These are phyloP conservation scores for Lepidurus arcticus DNA, from an alignment of 1,140 invertebrate species.

Conservation along the genomic window DNA sequence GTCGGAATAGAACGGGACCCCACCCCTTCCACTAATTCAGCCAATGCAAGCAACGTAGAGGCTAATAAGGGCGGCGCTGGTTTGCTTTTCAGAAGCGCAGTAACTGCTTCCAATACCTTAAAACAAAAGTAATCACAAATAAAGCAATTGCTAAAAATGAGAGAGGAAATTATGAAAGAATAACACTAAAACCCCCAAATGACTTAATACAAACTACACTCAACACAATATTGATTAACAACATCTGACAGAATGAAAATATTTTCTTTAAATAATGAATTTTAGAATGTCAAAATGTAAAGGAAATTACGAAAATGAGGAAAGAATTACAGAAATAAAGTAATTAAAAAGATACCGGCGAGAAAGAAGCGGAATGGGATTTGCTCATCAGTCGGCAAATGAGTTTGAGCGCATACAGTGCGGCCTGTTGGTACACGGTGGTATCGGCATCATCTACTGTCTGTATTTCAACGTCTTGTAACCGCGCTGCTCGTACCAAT, in stretches of 20 bases:
- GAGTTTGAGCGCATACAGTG: conserved; percentile 72
- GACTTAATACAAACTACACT: no score
- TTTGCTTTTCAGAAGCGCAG: conserved; percentile 41
- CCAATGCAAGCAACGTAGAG: conserved; percentile 69
- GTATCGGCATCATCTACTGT: conserved; percentile 46
- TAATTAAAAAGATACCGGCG: conserved; percentile 35
- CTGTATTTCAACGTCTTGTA: conserved; percentile 39
- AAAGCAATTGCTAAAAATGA: background rate
- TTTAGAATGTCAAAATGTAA: background rate
- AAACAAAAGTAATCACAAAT: conserved; percentile 25
- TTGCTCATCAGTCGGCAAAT: conserved; percentile 52
- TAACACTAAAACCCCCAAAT: no score
- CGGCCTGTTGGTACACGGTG: conserved; percentile 68
- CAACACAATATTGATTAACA: no score
- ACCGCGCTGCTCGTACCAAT: conserved; percentile 45
- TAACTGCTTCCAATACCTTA: conserved; percentile 26
- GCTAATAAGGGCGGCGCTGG: conserved; percentile 51
- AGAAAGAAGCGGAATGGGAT: conserved; percentile 29
- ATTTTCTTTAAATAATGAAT: background rate
- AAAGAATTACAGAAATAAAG: conserved; percentile 30
- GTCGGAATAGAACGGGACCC: conserved; percentile 24
- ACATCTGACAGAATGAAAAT: no score
- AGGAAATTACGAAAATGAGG: background rate
- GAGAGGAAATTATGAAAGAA: background rate
- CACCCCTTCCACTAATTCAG: conserved; percentile 54